phyloP scores from a whole-genome alignment of 2,113 vertebrate species.

The Paratilapia polleni region DNA sequence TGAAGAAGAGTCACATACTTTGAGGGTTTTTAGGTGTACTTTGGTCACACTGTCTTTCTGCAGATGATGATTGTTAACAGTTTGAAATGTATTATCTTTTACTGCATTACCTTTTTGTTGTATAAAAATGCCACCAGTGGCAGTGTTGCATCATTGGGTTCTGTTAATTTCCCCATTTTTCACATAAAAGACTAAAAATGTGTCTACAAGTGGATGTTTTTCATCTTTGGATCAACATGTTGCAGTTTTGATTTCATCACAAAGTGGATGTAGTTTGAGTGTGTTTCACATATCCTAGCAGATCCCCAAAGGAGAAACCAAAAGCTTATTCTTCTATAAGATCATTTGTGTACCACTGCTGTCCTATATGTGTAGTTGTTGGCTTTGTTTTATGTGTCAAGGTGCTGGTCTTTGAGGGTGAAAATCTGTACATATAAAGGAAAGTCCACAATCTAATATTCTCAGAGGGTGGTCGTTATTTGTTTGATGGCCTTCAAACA shows the following conservation, averaged over 20 bases:
- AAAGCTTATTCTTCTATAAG: conserved; percentile 84
- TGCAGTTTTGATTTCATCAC: conserved; percentile 13
- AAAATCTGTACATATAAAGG: conserved; percentile 78
- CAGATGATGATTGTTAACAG: conserved; percentile 30
- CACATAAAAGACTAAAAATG: background rate
- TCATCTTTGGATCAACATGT: background rate
- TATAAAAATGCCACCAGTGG: background rate
- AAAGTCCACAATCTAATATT: conserved; percentile 69
- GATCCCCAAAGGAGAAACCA: conserved; percentile 57
- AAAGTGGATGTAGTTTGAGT: conserved; percentile 2
- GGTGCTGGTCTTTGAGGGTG: conserved; percentile 72
- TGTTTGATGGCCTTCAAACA: background rate
- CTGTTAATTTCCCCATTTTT: background rate
- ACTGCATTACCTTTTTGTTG: background rate
- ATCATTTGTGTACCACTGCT: conserved; percentile 74
- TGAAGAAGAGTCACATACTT: background rate
- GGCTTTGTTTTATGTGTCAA: conserved; percentile 82
- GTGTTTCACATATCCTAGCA: conserved; percentile 15
- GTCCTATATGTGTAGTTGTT: conserved; percentile 78
- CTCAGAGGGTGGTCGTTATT: conserved; percentile 22
- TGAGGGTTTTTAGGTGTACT: conserved; percentile 32
- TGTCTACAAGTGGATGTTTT: background rate
- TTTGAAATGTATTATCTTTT: conserved; percentile 9
- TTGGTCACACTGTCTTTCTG: conserved; percentile 20
- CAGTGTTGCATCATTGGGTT: conserved; percentile 15